phyloP scores from a whole-genome alignment of 2,113 vertebrate species.

The Eudorcas thomsonii region DNA sequence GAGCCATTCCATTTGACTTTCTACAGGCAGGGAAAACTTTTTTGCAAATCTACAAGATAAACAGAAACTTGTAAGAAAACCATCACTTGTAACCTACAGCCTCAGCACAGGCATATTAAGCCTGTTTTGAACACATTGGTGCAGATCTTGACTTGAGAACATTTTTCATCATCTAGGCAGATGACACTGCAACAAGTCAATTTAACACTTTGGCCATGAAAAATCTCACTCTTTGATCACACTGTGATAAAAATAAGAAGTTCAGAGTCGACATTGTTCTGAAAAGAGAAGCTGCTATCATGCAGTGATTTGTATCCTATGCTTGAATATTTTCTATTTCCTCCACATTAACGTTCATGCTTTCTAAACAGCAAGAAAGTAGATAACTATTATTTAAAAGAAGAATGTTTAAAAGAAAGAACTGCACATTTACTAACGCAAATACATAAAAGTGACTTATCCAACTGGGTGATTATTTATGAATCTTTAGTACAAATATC shows the following conservation, averaged over 20 bases:
- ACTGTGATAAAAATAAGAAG: conserved; percentile 39
- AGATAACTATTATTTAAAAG: not conserved
- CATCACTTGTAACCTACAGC: not conserved
- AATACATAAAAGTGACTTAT: not conserved
- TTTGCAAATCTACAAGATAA: not conserved
- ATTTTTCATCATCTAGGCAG: conserved; percentile 59
- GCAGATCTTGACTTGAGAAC: not conserved
- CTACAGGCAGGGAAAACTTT: not conserved
- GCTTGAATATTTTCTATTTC: not conserved
- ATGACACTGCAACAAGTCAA: not conserved
- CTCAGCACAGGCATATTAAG: not conserved
- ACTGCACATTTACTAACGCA: not conserved
- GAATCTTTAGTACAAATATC: not conserved
- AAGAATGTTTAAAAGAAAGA: not conserved
- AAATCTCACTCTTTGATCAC: conserved; percentile 40
- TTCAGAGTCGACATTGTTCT: not conserved
- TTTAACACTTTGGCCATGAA: conserved; percentile 36
- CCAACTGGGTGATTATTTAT: not conserved
- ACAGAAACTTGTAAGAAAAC: not conserved
- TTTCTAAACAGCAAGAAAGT: not conserved
- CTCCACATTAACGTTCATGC: not conserved
- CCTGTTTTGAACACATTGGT: not conserved
- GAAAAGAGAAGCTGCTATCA: not conserved
- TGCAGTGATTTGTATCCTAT: not conserved
- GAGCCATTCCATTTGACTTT: not conserved